These are phyloP conservation scores for Melanostoma scalare DNA, from an alignment of 2,888 invertebrate species.

Conservation along the genomic window DNA sequence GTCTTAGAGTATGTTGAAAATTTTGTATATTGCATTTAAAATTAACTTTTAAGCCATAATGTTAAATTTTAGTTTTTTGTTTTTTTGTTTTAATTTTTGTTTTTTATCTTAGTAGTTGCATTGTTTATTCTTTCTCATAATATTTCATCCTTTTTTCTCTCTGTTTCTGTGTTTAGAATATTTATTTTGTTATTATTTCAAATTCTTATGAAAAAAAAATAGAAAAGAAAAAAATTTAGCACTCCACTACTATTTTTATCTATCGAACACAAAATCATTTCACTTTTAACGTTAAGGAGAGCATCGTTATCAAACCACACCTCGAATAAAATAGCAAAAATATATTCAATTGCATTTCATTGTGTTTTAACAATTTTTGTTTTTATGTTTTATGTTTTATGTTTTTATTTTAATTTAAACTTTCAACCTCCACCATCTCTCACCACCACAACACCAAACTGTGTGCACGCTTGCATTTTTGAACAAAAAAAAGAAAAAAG, in stretches of 20 bases:
- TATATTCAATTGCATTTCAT: conserved; percentile 45
- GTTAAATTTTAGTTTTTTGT: conserved; percentile 16
- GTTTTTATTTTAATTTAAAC: conserved; percentile 18
- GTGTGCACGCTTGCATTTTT: conserved; percentile 67
- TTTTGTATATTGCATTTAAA: conserved; percentile 49
- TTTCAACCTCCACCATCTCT: conserved; percentile 16
- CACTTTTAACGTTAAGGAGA: conserved; percentile 66
- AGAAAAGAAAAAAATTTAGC: conserved; percentile 33
- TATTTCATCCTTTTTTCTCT: conserved; percentile 44
- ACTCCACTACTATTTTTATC: conserved; percentile 34
- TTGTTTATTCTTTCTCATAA: conserved; percentile 39
- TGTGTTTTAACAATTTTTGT: not conserved
- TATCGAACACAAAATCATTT: conserved; percentile 53
- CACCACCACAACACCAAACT: conserved; percentile 54
- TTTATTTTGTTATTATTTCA: conserved; percentile 22
- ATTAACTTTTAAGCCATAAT: conserved; percentile 61
- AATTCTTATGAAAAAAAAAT: not conserved
- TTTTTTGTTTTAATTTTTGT: conserved; percentile 25
- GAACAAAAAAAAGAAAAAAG: conserved; percentile 4
- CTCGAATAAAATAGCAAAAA: conserved; percentile 29
- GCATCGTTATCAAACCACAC: conserved; percentile 63
- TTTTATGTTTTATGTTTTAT: conserved; percentile 6
- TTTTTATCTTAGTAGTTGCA: conserved; percentile 41
- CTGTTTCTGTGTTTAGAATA: conserved; percentile 48
- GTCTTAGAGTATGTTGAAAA: conserved; percentile 50